Evolutionary conservation across 1,140 invertebrate species (phyloP).

Genomic region (Achatina immaculata): DNA sequence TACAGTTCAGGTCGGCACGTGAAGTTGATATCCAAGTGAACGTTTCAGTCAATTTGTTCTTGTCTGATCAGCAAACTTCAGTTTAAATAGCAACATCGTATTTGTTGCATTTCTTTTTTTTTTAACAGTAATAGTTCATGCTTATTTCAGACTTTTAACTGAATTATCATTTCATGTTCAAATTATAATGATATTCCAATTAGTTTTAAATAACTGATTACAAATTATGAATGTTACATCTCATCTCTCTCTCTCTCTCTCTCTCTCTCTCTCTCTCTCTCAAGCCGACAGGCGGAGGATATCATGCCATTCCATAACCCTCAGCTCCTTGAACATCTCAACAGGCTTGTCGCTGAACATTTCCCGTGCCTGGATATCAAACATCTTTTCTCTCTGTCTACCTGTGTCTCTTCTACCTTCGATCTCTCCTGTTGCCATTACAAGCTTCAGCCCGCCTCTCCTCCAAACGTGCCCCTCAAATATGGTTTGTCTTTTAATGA

Average conservation of each 20-base stretch:
- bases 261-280: not conserved
- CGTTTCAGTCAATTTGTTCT: too few species aligned
- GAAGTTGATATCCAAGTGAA: too few species aligned
- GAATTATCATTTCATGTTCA: not conserved
- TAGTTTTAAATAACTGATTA: too few species aligned
- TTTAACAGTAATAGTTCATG: not conserved
- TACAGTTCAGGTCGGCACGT: too few species aligned
- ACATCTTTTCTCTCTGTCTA: not conserved
- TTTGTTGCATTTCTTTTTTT: not conserved
- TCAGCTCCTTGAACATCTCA: not conserved
- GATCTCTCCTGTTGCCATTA: not conserved
- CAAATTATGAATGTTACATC: too few species aligned
- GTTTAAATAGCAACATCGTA: not conserved
- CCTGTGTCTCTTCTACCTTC: not conserved
- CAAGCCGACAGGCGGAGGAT: not conserved
- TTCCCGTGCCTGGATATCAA: too few species aligned
- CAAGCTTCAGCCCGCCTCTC: not conserved
- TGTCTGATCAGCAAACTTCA: too few species aligned
- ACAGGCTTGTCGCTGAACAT: too few species aligned
- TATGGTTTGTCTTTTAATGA: not conserved
- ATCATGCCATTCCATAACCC: not conserved
- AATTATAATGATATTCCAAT: too few species aligned
- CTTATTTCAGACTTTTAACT: not conserved
- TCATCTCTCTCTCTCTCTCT: conserved; percentile 10
- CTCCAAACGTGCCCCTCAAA: not conserved